Evolutionary conservation across 1,140 invertebrate species (phyloP).

Genomic region (Temnothorax nylanderi): DNA sequence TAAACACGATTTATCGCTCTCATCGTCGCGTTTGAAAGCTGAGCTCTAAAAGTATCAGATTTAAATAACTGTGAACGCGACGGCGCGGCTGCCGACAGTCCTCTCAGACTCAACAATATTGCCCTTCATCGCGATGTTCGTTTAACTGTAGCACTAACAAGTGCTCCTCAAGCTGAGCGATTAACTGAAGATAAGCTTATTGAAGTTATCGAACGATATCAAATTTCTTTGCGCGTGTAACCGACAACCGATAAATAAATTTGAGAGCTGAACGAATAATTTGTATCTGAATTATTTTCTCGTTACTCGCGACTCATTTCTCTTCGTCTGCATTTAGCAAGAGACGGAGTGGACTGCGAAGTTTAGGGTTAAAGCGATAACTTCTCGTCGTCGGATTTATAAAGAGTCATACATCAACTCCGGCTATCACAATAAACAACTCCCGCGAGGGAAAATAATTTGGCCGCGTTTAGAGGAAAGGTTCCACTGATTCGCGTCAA

Average conservation of each 20-base stretch:
- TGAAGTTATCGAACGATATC: background rate
- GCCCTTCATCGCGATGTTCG: background rate
- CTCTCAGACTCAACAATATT: background rate
- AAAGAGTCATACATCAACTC: background rate
- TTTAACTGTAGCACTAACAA: background rate
- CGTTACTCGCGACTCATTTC: background rate
- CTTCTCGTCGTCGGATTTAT: background rate
- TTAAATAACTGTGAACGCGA: background rate
- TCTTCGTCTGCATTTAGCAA: background rate
- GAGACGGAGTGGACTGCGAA: background rate
- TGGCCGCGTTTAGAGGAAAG: background rate
- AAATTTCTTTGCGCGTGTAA: background rate
- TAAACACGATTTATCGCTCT: constrained; percentile 54
- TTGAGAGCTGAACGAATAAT: background rate
- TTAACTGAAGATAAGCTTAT: background rate
- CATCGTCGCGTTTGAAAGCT: background rate
- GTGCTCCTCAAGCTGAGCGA: background rate
- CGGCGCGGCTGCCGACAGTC: too few species aligned
- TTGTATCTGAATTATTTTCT: background rate
- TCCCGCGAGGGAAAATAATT: constrained; percentile 1
- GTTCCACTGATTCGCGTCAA: constrained; percentile 4
- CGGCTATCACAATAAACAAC: constrained; percentile 19
- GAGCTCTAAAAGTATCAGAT: constrained; percentile 19
- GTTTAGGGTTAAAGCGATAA: constrained; percentile 32
- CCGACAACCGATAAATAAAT: background rate